Conservation (phyloP, 2,888 invertebrate species). For the Girardia tigrina region DNA sequence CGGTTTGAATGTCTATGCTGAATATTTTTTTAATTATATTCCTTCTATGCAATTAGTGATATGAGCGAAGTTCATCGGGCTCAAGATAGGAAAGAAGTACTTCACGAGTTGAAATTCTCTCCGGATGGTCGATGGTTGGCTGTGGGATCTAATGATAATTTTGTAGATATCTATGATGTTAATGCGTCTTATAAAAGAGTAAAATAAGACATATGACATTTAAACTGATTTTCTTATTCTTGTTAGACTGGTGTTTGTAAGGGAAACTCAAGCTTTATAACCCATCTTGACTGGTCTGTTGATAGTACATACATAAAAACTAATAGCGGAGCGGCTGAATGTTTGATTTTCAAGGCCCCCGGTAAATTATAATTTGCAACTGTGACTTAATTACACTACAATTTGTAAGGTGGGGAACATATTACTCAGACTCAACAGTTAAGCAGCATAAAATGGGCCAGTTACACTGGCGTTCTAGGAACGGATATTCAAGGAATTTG, state of each 20-base stretch:
- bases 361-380: conserved; percentile 40
- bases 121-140: conserved; percentile 50
- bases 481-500: conserved; percentile 49
- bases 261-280: conserved; percentile 51
- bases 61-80: conserved; percentile 46
- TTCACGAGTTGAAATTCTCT: conserved; percentile 51
- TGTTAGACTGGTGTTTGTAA: conserved; percentile 45
- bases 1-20: conserved; percentile 40
- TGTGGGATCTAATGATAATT: conserved; percentile 51
- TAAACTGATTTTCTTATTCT: neutral
- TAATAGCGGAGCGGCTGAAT: conserved; percentile 50
- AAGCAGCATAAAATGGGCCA: conserved; percentile 44
- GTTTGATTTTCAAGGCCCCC: conserved; percentile 48
- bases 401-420: conserved; percentile 45
- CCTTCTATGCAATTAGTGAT: conserved; percentile 42
- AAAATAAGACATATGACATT: too few relatives aligned
- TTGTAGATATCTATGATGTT: conserved; percentile 50
- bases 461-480: conserved; percentile 49
- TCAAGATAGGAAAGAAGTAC: conserved; percentile 49
- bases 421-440: conserved; percentile 46
- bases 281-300: conserved; percentile 52
- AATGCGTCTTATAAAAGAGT: conserved; percentile 41
- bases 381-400: neutral
- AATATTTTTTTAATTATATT: conserved; percentile 15
- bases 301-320: conserved; percentile 50